These are phyloP conservation scores for Drosophila stalkeri DNA, from an alignment of 2,888 invertebrate species.

Conservation along the genomic window DNA sequence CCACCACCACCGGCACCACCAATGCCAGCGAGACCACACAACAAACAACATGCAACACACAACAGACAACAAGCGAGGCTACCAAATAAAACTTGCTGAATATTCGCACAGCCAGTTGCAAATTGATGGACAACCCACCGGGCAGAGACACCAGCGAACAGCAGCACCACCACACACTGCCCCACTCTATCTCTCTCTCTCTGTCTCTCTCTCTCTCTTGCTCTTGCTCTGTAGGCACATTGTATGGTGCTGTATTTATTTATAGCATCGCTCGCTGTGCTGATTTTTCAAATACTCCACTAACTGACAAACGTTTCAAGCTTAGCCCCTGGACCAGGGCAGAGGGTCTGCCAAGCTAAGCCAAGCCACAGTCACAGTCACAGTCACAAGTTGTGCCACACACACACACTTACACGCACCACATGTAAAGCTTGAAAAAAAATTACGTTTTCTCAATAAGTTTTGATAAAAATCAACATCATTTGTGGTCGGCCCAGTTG, in stretches of 20 bases:
- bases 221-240: constrained; percentile 39
- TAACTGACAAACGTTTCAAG: constrained; percentile 60
- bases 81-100: constrained; percentile 78
- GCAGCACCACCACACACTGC: constrained; percentile 3
- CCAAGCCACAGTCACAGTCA: constrained; percentile 10
- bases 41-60: constrained; percentile 34
- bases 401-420: constrained; percentile 23
- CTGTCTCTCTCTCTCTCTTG: not conserved
- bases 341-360: not conserved
- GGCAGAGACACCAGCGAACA: constrained; percentile 46
- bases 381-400: constrained; percentile 22
- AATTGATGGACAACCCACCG: constrained; percentile 77
- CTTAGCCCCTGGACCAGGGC: constrained; percentile 12
- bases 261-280: constrained; percentile 68
- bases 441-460: constrained; percentile 82
- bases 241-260: constrained; percentile 66
- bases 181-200: not conserved
- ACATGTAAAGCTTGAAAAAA: constrained; percentile 73
- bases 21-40: constrained; percentile 34
- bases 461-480: constrained; percentile 82
- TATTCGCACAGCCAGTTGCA: constrained; percentile 73
- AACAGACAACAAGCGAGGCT: constrained; percentile 41
- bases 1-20: constrained; percentile 35
- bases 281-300: constrained; percentile 76
- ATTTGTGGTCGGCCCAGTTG: constrained; percentile 75